These are phyloP conservation scores for Montipora capitata DNA, from an alignment of 92 coral and sea anemone genomes.

Conservation along the genomic window DNA sequence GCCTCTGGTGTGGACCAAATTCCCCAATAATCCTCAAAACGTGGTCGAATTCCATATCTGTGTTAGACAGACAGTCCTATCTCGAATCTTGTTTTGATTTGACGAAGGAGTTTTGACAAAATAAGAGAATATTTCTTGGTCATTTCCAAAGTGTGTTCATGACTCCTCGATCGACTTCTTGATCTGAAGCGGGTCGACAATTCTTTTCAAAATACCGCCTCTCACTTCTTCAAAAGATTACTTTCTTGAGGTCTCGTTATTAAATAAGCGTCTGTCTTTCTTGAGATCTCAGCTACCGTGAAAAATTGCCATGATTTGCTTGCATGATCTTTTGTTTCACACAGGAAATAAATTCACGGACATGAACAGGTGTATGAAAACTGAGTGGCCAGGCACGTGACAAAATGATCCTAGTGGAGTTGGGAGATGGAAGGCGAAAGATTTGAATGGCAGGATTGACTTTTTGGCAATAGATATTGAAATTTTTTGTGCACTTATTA, in stretches of 20 bases:
- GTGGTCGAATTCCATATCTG: conserved; percentile 95
- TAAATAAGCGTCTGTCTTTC: not conserved
- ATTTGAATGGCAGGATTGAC: too few relatives aligned
- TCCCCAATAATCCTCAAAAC: conserved; percentile 96
- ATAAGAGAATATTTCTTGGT: not conserved
- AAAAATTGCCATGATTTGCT: not conserved
- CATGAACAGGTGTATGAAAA: conserved; percentile 54
- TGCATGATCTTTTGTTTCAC: conserved; percentile 60
- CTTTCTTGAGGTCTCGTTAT: not conserved
- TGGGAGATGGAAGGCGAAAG: not conserved
- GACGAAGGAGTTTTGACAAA: not conserved
- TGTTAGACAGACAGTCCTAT: not conserved
- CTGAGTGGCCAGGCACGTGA: conserved; percentile 26
- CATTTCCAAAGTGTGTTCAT: conserved; percentile 2
- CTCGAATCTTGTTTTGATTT: not conserved
- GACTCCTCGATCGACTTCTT: not conserved
- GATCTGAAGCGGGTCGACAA: conserved; percentile 1
- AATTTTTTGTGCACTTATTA: too few relatives aligned
- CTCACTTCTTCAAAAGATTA: not conserved
- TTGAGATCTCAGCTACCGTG: not conserved
- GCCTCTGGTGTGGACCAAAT: conserved; percentile 96
- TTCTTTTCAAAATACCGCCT: not conserved
- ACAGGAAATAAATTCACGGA: conserved; percentile 29
- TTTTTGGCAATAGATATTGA: too few relatives aligned
- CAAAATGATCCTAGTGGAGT: not conserved